Evolutionary conservation across 2,113 vertebrate genomes (phyloP).

Genomic region (Gallinago media): DNA sequence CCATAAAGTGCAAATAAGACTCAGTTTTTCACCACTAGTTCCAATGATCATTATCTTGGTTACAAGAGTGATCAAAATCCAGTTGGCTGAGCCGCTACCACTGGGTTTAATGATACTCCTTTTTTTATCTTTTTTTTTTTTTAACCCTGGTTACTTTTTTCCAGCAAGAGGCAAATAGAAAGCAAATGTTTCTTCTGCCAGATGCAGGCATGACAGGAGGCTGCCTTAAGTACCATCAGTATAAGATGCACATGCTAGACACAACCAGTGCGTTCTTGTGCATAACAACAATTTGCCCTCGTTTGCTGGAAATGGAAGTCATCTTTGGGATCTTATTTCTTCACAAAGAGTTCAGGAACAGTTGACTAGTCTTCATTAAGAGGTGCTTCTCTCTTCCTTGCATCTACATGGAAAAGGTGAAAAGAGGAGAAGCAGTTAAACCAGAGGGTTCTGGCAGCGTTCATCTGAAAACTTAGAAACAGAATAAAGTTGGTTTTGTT

Average conservation of each 20-base stretch:
- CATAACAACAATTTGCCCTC: background rate
- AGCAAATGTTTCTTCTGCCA: constrained; percentile 38
- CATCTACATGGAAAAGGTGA: constrained; percentile 26
- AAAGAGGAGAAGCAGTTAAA: constrained; percentile 5
- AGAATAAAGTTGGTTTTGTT: background rate
- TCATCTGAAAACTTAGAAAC: background rate
- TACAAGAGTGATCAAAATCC: constrained; percentile 52
- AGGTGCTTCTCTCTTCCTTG: constrained; percentile 76
- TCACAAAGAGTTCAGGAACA: constrained; percentile 33
- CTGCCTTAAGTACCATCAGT: constrained; percentile 71
- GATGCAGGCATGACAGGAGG: constrained; percentile 42
- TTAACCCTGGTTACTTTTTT: constrained; percentile 43
- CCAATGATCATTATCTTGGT: constrained; percentile 19
- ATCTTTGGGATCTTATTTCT: constrained; percentile 76
- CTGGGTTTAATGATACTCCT: constrained; percentile 17
- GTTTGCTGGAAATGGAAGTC: constrained; percentile 50
- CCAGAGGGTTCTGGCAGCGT: background rate
- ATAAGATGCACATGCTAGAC: constrained; percentile 31
- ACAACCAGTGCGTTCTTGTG: constrained; percentile 2
- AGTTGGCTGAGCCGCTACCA: constrained; percentile 24
- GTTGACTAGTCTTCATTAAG: constrained; percentile 72
- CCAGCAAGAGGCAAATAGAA: constrained; percentile 64
- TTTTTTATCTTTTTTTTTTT: background rate
- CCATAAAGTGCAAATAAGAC: constrained; percentile 80
- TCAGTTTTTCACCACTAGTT: constrained; percentile 43